Base-by-base conservation (phyloP, 2,797 vertebrate species). In the Notolabrus celidotus region DNA sequence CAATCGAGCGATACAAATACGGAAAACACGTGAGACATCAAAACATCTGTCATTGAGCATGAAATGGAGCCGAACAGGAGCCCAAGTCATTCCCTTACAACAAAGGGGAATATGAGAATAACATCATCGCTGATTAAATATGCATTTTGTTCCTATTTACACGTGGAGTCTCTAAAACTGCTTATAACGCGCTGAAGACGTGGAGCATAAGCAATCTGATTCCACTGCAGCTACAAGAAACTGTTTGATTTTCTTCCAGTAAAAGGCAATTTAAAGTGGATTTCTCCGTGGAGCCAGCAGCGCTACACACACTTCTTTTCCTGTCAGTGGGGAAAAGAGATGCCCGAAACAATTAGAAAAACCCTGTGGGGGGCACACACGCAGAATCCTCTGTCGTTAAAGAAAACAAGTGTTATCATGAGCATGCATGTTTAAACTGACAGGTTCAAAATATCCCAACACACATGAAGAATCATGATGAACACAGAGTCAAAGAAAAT, bases 1-100 rank as follows among this genome's bases (percentile, higher is more conserved):
- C 92, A 93, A 91, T 92, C 86, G 84, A 93, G 90, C 92, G 92
- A 92, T 92, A 94, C 92, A 94, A 93, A 94, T 89, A 92, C 87
- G 66, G 73, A 84, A 89, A 94, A 92, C 91, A 93, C 89, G 62
- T 86, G 88, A 92, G 84, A 93, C 91, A 90, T 90, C 80, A 86
- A 90, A 91, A 92, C 86, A 82, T 86, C 68, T 77, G 80, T 80
- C 78, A 65, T 52, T 58, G 77, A 90, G 81, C 77, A 79, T 86
- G 92, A 92, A 84, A 89, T 85, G 85, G 79, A 82, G 79, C 82
- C 59, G 61, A 86, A 51, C 64, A 78, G 80, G 67, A 87, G 72
- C 64, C 65, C 83, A 66, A 64, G 68, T 79, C 77, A 79, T 78
- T 84, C 75, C 79, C 72, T 60, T 55, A 15, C 64, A 82, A 84